phyloP scores from a whole-genome alignment of 2,113 vertebrate genomes.

The Eulemur macaco region DNA sequence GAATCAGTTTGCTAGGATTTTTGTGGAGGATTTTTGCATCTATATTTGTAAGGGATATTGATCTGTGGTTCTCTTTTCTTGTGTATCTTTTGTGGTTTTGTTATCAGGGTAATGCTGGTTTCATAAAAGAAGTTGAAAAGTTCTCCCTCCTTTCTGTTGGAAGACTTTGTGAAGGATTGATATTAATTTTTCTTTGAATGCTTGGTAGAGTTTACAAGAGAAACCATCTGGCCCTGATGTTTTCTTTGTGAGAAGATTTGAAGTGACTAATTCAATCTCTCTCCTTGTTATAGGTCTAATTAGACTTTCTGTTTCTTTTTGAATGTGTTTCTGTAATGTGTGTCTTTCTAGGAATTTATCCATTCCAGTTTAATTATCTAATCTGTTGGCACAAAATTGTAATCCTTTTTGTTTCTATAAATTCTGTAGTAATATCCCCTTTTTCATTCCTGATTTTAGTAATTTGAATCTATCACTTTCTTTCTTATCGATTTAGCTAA shows the following conservation, averaged over 20 bases:
- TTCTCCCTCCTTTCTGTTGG: not conserved
- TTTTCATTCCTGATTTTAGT: not conserved
- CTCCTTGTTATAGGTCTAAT: not conserved
- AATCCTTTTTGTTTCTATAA: not conserved
- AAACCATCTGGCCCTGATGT: not conserved
- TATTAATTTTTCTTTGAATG: not conserved
- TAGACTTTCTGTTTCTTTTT: not conserved
- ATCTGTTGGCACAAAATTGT: not conserved
- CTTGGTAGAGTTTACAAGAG: not conserved
- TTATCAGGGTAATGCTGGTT: not conserved
- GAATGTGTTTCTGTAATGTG: not conserved
- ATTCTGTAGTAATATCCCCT: not conserved
- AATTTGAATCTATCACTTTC: not conserved
- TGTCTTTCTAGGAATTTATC: not conserved
- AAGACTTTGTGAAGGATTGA: not conserved
- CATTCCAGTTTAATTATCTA: not conserved
- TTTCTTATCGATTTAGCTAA: not conserved
- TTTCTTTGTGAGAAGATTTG: not conserved
- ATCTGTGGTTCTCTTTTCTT: not conserved
- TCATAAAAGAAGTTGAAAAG: not conserved
- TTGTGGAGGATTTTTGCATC: not conserved
- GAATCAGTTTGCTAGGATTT: not conserved
- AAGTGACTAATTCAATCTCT: not conserved
- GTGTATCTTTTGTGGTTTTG: not conserved
- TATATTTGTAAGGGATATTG: not conserved